phyloP scores from a whole-genome alignment of 2,113 vertebrate genomes.

The Herpetotheres cachinnans region DNA sequence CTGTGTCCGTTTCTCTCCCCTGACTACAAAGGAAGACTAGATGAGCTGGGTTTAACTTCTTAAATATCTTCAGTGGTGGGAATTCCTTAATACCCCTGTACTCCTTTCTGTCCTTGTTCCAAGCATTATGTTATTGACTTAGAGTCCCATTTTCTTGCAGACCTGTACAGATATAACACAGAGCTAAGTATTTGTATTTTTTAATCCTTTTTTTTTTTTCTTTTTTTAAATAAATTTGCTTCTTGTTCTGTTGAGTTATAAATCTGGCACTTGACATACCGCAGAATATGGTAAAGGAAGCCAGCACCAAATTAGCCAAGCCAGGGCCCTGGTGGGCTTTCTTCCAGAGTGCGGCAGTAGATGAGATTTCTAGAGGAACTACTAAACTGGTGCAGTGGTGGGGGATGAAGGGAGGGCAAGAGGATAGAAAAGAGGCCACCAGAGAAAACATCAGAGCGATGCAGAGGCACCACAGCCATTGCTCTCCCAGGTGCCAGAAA shows the following conservation, averaged over 20 bases:
- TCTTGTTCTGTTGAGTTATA: background rate
- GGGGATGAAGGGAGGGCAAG: background rate
- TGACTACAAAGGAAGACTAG: background rate
- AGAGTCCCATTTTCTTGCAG: background rate
- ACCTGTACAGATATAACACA: background rate
- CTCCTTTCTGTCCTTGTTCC: background rate
- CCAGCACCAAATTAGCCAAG: background rate
- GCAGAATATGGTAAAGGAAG: background rate
- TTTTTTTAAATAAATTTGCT: too few relatives aligned
- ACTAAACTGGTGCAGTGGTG: background rate
- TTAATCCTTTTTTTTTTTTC: background rate
- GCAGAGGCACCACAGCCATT: background rate
- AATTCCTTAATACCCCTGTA: background rate
- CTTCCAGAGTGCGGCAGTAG: background rate
- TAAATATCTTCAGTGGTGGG: background rate
- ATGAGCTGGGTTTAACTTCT: background rate
- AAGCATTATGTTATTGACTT: background rate
- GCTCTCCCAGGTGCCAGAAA: background rate
- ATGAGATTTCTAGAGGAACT: background rate
- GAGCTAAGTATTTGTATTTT: background rate
- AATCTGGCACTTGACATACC: background rate
- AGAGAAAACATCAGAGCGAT: background rate
- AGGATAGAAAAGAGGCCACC: background rate
- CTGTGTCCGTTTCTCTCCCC: background rate
- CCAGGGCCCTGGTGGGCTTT: background rate